Conservation (phyloP, 2,113 vertebrate genomes). For the Rhynchomys soricoides region DNA sequence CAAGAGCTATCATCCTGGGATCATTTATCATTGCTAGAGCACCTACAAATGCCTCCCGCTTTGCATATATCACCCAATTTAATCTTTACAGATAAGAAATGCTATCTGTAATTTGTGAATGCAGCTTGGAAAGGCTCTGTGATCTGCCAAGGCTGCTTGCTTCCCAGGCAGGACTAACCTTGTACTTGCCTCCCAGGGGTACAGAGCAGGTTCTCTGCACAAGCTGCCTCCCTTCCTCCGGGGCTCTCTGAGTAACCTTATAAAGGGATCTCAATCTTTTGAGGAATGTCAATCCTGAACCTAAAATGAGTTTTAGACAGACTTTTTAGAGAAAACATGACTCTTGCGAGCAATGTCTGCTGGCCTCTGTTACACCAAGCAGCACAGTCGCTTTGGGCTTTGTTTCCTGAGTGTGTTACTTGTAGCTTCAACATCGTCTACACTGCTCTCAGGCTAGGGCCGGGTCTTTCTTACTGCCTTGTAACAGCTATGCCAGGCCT, state of each 20-base stretch:
- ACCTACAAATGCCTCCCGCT: background rate
- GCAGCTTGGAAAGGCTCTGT: conserved; percentile 7
- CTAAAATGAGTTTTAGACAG: background rate
- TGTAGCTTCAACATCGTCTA: background rate
- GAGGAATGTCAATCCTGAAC: background rate
- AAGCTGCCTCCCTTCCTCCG: background rate
- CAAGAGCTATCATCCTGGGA: background rate
- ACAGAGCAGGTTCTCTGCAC: background rate
- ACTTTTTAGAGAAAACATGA: background rate
- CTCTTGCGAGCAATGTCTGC: background rate
- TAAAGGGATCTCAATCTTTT: background rate
- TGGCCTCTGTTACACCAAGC: background rate
- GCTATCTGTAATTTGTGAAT: background rate
- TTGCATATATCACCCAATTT: background rate
- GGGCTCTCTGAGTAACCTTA: background rate
- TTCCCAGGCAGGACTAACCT: background rate
- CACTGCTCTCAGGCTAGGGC: background rate
- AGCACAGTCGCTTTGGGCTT: background rate
- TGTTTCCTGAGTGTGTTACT: background rate
- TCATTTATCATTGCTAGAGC: background rate
- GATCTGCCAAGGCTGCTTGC: background rate
- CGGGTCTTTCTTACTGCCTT: background rate
- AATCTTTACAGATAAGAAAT: background rate
- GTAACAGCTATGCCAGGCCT: background rate
- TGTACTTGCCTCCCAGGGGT: background rate